Evolutionary conservation across 2,113 vertebrate genomes (phyloP).

Genomic region (Eolophus roseicapilla): DNA sequence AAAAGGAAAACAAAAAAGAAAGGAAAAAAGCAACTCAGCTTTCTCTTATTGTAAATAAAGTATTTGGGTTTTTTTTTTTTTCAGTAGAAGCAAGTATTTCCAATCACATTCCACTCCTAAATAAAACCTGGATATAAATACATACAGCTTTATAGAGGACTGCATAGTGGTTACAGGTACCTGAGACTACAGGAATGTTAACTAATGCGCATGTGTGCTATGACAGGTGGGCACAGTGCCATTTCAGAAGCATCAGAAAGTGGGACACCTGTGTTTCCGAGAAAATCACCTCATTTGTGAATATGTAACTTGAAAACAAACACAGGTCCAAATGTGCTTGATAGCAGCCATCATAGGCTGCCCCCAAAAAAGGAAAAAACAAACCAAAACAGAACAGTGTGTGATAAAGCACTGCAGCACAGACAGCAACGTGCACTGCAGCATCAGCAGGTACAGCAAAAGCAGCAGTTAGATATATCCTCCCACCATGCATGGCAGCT

Average conservation of each 20-base stretch:
- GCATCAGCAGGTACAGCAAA: not conserved
- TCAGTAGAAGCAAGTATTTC: not conserved
- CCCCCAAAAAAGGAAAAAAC: not conserved
- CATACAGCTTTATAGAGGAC: not conserved
- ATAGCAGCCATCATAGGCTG: not conserved
- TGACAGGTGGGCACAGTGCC: not conserved
- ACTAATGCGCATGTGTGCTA: too few species aligned
- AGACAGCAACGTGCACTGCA: not conserved
- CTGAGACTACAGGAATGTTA: not conserved
- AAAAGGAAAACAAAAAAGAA: not conserved
- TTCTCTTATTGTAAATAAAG: not conserved
- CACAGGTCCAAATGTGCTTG: not conserved
- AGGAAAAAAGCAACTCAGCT: not conserved
- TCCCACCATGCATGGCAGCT: fast-evolving
- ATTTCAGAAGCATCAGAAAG: not conserved
- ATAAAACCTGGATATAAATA: not conserved
- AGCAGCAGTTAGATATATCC: not conserved
- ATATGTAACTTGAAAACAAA: not conserved
- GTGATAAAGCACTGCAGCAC: not conserved
- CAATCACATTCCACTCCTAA: not conserved
- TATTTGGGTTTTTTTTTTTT: not conserved
- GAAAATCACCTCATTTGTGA: not conserved
- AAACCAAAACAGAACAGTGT: fast-evolving
- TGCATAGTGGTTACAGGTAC: not conserved
- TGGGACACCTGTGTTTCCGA: not conserved